Evolutionary conservation across 2,888 invertebrate genomes (phyloP).

Genomic region (Drosophila paramelanica): DNA sequence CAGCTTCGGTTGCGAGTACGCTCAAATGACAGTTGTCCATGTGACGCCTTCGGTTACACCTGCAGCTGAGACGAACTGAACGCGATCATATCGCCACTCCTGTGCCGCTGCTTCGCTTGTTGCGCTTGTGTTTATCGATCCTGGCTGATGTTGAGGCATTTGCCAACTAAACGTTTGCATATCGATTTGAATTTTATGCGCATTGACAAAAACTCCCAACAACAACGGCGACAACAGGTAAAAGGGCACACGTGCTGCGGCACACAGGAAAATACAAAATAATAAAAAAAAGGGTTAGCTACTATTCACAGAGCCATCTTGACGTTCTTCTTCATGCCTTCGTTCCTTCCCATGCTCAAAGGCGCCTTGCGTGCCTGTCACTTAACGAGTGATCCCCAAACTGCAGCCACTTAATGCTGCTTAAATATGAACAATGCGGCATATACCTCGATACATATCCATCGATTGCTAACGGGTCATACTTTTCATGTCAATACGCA

Average conservation of each 20-base stretch:
- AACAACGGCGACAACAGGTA: slow-evolving; percentile 13
- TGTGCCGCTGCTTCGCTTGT: slow-evolving; percentile 24
- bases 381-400: slow-evolving; percentile 57
- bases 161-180: slow-evolving; percentile 67
- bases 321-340: slow-evolving; percentile 5
- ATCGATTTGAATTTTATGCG: slow-evolving; percentile 75
- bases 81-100: slow-evolving; percentile 57
- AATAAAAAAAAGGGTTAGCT: slow-evolving; percentile 14
- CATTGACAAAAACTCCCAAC: slow-evolving; percentile 54
- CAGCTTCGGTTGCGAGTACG: slow-evolving; percentile 38
- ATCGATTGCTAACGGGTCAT: slow-evolving; percentile 52
- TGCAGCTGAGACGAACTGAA: slow-evolving; percentile 40
- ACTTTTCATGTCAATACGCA: slow-evolving; percentile 78
- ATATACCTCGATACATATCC: slow-evolving; percentile 48
- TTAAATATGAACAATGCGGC: slow-evolving; percentile 61
- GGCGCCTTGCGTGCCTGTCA: slow-evolving; percentile 82
- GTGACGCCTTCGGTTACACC: slow-evolving; percentile 79
- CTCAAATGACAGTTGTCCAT: slow-evolving; percentile 68
- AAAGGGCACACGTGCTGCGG: slow-evolving; percentile 62
- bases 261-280: not conserved
- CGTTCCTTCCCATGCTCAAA: slow-evolving; percentile 20
- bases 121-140: slow-evolving; percentile 60
- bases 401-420: slow-evolving; percentile 60
- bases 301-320: slow-evolving; percentile 26
- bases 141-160: slow-evolving; percentile 67